Evolutionary conservation across 2,888 invertebrate genomes (phyloP), one percentile per base, ranked within the genome.

Genomic region (Cephus rjabovi): DNA sequence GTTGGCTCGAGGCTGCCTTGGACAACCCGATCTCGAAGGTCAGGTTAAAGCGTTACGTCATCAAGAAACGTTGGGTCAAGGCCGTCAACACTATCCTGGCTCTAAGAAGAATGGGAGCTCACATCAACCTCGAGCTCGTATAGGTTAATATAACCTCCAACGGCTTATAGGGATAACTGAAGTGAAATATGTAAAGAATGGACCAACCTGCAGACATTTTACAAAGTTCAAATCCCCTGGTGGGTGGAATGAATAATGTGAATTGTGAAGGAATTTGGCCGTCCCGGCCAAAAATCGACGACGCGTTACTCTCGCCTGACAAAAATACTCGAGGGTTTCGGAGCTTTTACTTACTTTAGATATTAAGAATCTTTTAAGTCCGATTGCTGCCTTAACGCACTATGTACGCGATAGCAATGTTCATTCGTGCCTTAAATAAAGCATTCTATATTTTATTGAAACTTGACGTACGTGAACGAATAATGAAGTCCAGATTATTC

Each of bases 31-130:
- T 96, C 81, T 95, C 95, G 86, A 98, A 96, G 91, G 94, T 95
- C 37, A 96, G 97, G 90, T 93, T 98, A 84, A 97, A 96, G 91
- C 93, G 97, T 81, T 98, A 97, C 91, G 97, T 98, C 81, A 97
- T 97, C 92, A 96, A 97, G 92, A 95, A 97, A 89, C 94, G 97
- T 74, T 98, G 98, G 98, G 95, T 96, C 85, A 97, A 97, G 92
- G 97, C 96, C 0, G 96, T 97, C 56, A 95, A 97, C 83, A 97
- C 96, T 4, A 97, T 98, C 86, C 94, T 97, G 82, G 98, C 98
- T 1, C 93, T 98, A 75, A 95, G 94, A 87, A 92, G 98, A 86
- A 97, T 98, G 97, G 97, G 97, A 11, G 96, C 96, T 56, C 96
- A 95, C 89, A 94, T 96, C 81, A 95, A 95, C 84, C 92, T 92